Evolutionary conservation across 2,797 vertebrate species (phyloP).

Genomic region (Sebastes steindachneri): DNA sequence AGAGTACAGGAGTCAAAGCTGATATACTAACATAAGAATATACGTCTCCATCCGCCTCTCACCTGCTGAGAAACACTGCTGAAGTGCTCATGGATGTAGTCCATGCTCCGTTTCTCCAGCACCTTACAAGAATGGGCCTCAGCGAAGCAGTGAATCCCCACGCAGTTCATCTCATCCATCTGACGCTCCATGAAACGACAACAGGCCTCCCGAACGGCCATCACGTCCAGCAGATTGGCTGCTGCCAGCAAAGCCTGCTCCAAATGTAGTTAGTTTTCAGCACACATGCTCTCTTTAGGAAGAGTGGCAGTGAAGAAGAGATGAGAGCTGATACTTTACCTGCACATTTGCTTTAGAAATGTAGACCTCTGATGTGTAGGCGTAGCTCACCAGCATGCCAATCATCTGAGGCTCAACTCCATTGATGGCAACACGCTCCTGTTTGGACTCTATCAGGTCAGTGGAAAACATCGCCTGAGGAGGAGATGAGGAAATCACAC

Average conservation of each 20-base stretch:
- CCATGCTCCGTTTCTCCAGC: conserved; percentile 85
- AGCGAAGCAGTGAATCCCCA: conserved; percentile 88
- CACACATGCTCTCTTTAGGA: neutral
- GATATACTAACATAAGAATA: neutral
- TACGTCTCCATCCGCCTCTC: neutral
- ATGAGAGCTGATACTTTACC: conserved; percentile 36
- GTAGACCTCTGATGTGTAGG: conserved; percentile 86
- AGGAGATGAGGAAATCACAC: neutral
- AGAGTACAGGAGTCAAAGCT: neutral
- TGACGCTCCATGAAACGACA: conserved; percentile 87
- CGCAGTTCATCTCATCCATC: conserved; percentile 88
- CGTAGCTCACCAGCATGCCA: conserved; percentile 86
- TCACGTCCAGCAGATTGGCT: conserved; percentile 86
- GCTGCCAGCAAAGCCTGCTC: conserved; percentile 83
- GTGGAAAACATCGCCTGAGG: conserved; percentile 86
- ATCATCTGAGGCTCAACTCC: conserved; percentile 88
- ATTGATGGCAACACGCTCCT: conserved; percentile 86
- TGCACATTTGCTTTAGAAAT: conserved; percentile 87
- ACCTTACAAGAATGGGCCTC: conserved; percentile 85
- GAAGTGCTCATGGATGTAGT: conserved; percentile 86
- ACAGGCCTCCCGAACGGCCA: conserved; percentile 86
- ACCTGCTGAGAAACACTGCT: conserved; percentile 83
- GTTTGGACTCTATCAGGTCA: conserved; percentile 86
- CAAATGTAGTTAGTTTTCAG: neutral
- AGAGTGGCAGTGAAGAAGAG: fast-evolving